phyloP scores from a whole-genome alignment of 53 echinoderm and acorn worm genomes.

The Arbacia lixula region DNA sequence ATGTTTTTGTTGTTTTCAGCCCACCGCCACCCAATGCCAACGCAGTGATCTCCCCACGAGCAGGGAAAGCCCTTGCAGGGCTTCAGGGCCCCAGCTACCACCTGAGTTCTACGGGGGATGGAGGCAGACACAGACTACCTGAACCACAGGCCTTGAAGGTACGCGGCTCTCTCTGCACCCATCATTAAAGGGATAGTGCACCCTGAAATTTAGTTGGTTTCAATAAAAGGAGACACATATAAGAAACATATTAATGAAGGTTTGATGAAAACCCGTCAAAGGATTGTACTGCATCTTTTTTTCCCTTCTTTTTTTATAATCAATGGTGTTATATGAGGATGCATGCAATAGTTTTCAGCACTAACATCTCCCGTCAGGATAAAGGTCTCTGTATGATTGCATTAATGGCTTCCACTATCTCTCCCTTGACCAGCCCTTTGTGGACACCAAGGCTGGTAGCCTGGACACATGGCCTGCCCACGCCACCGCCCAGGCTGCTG shows the following conservation, averaged over 20 bases:
- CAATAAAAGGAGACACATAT: too few species aligned
- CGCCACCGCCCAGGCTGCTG: constrained; percentile 87
- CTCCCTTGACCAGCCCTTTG: constrained; percentile 66
- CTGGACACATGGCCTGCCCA: constrained; percentile 98
- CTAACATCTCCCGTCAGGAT: too few species aligned
- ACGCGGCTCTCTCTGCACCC: constrained; percentile 6
- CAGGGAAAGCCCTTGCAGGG: constrained; percentile 67
- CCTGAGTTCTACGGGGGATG: constrained; percentile 57
- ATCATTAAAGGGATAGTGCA: too few species aligned
- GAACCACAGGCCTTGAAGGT: constrained; percentile 88
- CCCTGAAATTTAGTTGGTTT: too few species aligned
- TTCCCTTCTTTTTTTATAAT: too few species aligned
- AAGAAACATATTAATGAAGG: too few species aligned
- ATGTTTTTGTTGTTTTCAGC: too few species aligned
- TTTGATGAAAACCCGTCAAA: too few species aligned
- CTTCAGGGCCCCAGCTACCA: constrained; percentile 87
- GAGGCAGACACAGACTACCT: constrained; percentile 80
- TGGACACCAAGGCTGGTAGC: constrained; percentile 92
- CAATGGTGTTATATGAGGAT: too few species aligned
- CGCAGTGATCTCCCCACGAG: constrained; percentile 71
- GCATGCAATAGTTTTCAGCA: too few species aligned
- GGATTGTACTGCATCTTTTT: too few species aligned
- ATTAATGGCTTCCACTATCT: background rate
- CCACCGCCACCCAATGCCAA: constrained; percentile 56
- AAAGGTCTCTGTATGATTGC: too few species aligned